Conservation (phyloP, 2,888 invertebrate genomes). For the Acronicta leporina region DNA sequence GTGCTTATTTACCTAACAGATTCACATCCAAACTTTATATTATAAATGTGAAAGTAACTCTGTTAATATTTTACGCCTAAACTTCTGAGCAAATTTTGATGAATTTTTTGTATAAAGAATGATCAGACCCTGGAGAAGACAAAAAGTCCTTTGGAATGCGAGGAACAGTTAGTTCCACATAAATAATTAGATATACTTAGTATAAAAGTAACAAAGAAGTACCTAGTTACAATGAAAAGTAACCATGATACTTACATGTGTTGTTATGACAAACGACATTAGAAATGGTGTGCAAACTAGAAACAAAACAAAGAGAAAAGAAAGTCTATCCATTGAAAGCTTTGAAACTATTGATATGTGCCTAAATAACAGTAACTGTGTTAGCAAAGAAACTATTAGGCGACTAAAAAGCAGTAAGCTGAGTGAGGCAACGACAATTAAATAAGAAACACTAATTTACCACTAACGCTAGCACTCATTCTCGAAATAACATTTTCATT, state of each 20-base stretch:
- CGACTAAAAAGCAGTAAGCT: constrained; percentile 3
- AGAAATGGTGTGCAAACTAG: constrained; percentile 40
- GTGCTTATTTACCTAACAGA: no score
- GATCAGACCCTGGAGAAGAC: no score
- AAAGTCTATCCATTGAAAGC: constrained; percentile 56
- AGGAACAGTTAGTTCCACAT: no score
- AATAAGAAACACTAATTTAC: constrained; percentile 23
- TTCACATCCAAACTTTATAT: no score
- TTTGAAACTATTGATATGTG: constrained; percentile 49
- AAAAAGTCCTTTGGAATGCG: no score
- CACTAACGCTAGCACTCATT: no score
- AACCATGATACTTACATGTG: constrained; percentile 18
- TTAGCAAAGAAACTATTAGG: constrained; percentile 12
- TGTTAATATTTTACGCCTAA: no score
- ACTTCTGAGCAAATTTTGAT: no score
- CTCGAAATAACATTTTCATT: no score
- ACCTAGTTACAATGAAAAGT: constrained; percentile 17
- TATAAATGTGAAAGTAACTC: no score
- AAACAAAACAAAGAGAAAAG: constrained; percentile 57
- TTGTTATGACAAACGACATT: constrained; percentile 26
- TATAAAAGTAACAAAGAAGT: constrained; percentile 1
- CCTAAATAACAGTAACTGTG: constrained; percentile 19
- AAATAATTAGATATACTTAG: no score
- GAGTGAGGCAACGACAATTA: constrained; percentile 21
- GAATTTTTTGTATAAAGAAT: no score